Evolutionary conservation across 2,797 vertebrate species (phyloP).

Genomic region (Rachycentron canadum): DNA sequence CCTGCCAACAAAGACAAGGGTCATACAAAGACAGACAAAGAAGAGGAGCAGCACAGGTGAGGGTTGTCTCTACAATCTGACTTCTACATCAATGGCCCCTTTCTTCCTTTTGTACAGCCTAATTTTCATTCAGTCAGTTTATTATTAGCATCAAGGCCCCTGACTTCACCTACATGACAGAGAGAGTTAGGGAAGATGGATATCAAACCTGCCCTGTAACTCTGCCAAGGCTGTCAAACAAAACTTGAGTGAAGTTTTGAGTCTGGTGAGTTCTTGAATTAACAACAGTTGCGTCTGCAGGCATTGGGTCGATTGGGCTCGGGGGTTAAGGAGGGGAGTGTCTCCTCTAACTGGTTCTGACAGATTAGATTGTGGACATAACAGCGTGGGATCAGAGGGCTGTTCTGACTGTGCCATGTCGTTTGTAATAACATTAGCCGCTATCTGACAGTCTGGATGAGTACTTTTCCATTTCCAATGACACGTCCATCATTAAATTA

Average conservation of each 20-base stretch:
- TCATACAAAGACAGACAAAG: slow-evolving; percentile 74
- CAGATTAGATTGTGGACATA: slow-evolving; percentile 77
- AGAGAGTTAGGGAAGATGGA: slow-evolving; percentile 61
- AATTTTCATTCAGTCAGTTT: slow-evolving; percentile 30
- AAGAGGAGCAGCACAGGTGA: slow-evolving; percentile 80
- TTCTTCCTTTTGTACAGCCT: slow-evolving; percentile 12
- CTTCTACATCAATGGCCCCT: background rate
- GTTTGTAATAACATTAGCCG: slow-evolving; percentile 81
- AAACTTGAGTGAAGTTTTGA: slow-evolving; percentile 67
- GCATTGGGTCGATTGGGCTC: slow-evolving; percentile 58
- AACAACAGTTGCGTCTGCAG: slow-evolving; percentile 61
- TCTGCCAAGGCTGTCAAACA: slow-evolving; percentile 64
- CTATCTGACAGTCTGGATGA: slow-evolving; percentile 81
- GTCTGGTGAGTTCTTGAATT: slow-evolving; percentile 69
- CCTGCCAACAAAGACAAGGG: slow-evolving; percentile 86
- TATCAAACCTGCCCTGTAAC: slow-evolving; percentile 65
- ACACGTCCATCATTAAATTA: slow-evolving; percentile 77
- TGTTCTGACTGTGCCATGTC: slow-evolving; percentile 64
- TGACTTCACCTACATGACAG: slow-evolving; percentile 63
- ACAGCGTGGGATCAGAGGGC: slow-evolving; percentile 65
- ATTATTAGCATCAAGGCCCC: slow-evolving; percentile 57
- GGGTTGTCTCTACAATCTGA: background rate
- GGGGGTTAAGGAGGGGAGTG: slow-evolving; percentile 46
- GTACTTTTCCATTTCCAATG: slow-evolving; percentile 67
- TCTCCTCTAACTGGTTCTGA: slow-evolving; percentile 76